Base-by-base conservation (phyloP, 2,797 vertebrate genomes). In the Halcyon smyrnensis region DNA sequence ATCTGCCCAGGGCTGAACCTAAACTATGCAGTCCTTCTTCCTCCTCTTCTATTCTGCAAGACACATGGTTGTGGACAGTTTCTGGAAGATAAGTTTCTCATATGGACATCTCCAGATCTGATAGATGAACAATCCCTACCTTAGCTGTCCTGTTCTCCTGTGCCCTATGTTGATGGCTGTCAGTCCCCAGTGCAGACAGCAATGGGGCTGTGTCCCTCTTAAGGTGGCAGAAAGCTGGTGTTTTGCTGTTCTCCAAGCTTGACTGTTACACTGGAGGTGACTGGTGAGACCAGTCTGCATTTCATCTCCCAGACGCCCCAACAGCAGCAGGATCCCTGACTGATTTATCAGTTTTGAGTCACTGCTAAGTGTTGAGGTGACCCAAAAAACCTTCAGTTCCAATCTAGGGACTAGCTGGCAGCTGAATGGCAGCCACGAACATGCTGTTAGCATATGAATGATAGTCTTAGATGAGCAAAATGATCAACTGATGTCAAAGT, bases 401-500 rank as follows among this genome's bases (percentile, higher is more conserved):
- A 11, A 0, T 39, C 1, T 89, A 30, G 46, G 51, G 36, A 85
- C 56, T 63, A 1, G 1, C 43, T 65, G 59, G 63, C 41, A 89
- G 77, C 24, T 93, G 84, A 88, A 77, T 71, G 59, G 63, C 74
- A 90, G 70, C 84, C 84, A 77, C 83, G 94, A 77, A 43, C 14
- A n/a, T 43, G 15, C 34, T 4, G 8, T 84, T 94, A 64, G 70
- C 70, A 70, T 87, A 79, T 80, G 63, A 93, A 90, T 82, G 6
- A 50, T 36, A 54, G 48, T 79, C 39, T 79, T 64, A 56, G 45
- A 41, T 74, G 50, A 70, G 74, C 3, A 74, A 90, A 87, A 76
- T 82, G 67, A 89, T 87, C 51, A 70, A 28, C 6, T 70, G 74
- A 21, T 94, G 68, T 67, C 85, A 57, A 93, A 91, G 24, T 54